These are phyloP conservation scores for Nansenia antarctica DNA, from an alignment of 2,113 vertebrate genomes.

Conservation along the genomic window DNA sequence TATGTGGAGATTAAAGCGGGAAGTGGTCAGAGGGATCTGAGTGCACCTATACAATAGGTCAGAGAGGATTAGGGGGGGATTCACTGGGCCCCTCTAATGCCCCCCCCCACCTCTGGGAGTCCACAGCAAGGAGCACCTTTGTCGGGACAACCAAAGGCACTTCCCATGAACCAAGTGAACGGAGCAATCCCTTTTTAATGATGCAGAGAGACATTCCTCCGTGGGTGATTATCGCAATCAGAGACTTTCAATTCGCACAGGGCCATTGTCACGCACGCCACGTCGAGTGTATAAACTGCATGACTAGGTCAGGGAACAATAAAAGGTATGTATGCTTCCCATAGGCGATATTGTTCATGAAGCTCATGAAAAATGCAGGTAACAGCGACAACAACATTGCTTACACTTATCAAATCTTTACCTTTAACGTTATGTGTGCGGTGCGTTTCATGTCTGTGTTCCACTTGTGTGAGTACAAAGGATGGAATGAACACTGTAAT, in stretches of 20 bases:
- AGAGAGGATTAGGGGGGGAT: constrained; percentile 59
- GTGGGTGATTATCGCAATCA: constrained; percentile 54
- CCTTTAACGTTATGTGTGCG: no score
- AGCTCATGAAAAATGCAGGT: no score
- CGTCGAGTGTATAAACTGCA: constrained; percentile 59
- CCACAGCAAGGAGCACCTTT: constrained; percentile 62
- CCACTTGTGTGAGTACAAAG: no score
- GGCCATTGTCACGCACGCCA: constrained; percentile 58
- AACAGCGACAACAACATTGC: no score
- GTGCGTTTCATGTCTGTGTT: no score
- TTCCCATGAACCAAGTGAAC: constrained; percentile 64
- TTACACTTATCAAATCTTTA: no score
- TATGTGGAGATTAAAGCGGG: constrained; percentile 61
- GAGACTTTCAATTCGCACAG: constrained; percentile 5
- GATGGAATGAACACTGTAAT: no score
- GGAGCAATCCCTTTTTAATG: constrained; percentile 77
- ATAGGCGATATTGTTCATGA: no score
- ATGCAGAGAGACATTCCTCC: constrained; percentile 66
- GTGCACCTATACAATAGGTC: constrained; percentile 60
- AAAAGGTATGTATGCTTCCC: no score
- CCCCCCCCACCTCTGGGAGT: constrained; percentile 50
- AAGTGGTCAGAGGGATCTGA: constrained; percentile 63
- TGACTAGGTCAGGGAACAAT: constrained; percentile 54
- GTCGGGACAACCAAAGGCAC: constrained; percentile 65
- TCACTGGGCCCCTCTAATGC: constrained; percentile 49